These are phyloP conservation scores for Ophion slaviceki DNA, from an alignment of 2,888 invertebrate genomes.

Conservation along the genomic window DNA sequence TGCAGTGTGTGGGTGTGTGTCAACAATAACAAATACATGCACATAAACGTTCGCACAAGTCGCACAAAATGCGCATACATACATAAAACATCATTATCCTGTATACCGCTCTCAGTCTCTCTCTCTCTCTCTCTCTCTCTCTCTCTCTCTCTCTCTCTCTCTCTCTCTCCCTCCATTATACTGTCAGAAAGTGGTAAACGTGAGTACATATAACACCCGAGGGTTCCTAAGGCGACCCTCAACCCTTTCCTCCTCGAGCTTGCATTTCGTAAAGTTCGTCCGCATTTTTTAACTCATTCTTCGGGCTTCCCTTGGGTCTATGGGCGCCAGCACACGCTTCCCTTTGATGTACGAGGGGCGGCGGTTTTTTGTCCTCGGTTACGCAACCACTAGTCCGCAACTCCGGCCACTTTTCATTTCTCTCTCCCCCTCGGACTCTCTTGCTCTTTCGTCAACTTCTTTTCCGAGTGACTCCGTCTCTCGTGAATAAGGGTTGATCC, in stretches of 20 bases:
- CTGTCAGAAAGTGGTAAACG: slow-evolving; percentile 38
- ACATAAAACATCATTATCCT: slow-evolving; percentile 6
- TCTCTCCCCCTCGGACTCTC: slow-evolving; percentile 32
- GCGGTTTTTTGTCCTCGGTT: slow-evolving; percentile 52
- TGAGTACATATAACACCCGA: slow-evolving; percentile 20
- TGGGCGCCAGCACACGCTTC: slow-evolving; percentile 66
- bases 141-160: not conserved
- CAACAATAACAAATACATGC: not conserved
- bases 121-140: not conserved
- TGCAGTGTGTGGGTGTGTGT: not conserved
- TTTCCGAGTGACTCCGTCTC: slow-evolving; percentile 44
- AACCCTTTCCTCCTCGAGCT: slow-evolving; percentile 27
- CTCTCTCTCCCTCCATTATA: slow-evolving; percentile 25
- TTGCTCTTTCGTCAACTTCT: slow-evolving; percentile 61
- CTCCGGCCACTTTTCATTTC: slow-evolving; percentile 60
- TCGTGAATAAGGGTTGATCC: slow-evolving; percentile 19
- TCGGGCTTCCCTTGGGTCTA: slow-evolving; percentile 41
- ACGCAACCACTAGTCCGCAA: slow-evolving; percentile 57
- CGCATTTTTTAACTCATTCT: slow-evolving; percentile 65
- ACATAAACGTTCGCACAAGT: not conserved
- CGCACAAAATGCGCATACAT: not conserved
- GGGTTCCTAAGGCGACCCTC: slow-evolving; percentile 61
- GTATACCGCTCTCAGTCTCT: not conserved
- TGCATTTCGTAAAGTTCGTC: slow-evolving; percentile 31
- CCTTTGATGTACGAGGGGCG: slow-evolving; percentile 59